These are phyloP conservation scores for Platycheirus albimanus DNA, from an alignment of 2,888 invertebrate genomes.

Conservation along the genomic window DNA sequence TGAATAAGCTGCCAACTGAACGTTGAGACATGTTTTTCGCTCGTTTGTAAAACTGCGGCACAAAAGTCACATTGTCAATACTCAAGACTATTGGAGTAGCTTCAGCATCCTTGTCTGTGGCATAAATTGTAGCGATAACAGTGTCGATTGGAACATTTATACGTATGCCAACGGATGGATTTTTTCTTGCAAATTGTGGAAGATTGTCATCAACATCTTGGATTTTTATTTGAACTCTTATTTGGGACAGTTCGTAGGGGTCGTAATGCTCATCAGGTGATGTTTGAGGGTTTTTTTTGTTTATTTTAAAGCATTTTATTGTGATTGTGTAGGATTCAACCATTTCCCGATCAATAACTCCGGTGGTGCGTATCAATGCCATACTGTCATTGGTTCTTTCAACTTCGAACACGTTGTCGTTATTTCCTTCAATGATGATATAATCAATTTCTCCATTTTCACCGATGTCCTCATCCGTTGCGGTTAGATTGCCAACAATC, in stretches of 20 bases:
- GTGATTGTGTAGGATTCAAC: conserved; percentile 85
- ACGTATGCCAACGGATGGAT: conserved; percentile 88
- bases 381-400: conserved; percentile 86
- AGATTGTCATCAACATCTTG: conserved; percentile 90
- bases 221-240: conserved; percentile 86
- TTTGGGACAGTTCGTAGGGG: conserved; percentile 87
- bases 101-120: conserved; percentile 87
- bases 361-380: conserved; percentile 85
- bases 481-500: conserved; percentile 87
- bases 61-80: conserved; percentile 85
- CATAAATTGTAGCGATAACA: conserved; percentile 86
- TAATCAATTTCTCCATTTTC: conserved; percentile 91
- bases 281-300: conserved; percentile 82
- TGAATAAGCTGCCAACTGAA: conserved; percentile 85
- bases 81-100: conserved; percentile 86
- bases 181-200: conserved; percentile 86
- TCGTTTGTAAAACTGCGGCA: conserved; percentile 82
- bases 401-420: conserved; percentile 86
- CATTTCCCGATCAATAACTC: conserved; percentile 87
- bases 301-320: conserved; percentile 87
- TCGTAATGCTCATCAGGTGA: conserved; percentile 84
- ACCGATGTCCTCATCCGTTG: conserved; percentile 89
- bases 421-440: conserved; percentile 89
- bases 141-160: conserved; percentile 90
- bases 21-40: conserved; percentile 82